These are phyloP conservation scores for Camponotus pennsylvanicus DNA, from an alignment of 1,140 invertebrate genomes.

Conservation along the genomic window DNA sequence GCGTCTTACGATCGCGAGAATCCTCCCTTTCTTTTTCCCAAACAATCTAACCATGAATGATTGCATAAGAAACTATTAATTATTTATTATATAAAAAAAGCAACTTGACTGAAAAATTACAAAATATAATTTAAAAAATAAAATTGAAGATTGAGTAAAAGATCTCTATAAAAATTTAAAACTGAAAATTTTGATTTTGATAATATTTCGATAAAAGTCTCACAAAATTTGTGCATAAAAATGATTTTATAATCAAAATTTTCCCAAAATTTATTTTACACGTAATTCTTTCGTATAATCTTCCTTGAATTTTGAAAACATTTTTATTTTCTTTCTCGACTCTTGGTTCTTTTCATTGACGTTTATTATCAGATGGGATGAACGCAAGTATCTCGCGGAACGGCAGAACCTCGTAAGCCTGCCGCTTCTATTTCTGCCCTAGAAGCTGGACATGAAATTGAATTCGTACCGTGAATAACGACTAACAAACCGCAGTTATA, in stretches of 20 bases:
- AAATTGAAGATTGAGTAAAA: background rate
- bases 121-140: background rate
- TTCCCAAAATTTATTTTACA: background rate
- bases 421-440: constrained; percentile 53
- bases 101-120: background rate
- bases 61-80: background rate
- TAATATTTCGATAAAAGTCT: background rate
- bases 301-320: background rate
- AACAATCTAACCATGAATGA: background rate
- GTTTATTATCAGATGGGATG: background rate
- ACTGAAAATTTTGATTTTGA: background rate
- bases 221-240: background rate
- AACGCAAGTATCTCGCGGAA: constrained; percentile 7
- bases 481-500: constrained; percentile 87
- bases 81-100: background rate
- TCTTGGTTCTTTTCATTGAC: background rate
- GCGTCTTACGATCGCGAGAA: constrained; percentile 28
- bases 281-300: background rate
- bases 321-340: background rate
- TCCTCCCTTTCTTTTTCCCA: background rate
- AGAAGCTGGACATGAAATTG: constrained; percentile 76
- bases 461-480: constrained; percentile 85
- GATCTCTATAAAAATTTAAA: too few species aligned
- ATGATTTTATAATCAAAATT: background rate
- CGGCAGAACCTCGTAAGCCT: constrained; percentile 16